A percentile compares a stretch with the other conserved stretches of the same genome.
Conservation (phyloP, 1,140 invertebrate genomes). For the Drosophila orena region DNA sequence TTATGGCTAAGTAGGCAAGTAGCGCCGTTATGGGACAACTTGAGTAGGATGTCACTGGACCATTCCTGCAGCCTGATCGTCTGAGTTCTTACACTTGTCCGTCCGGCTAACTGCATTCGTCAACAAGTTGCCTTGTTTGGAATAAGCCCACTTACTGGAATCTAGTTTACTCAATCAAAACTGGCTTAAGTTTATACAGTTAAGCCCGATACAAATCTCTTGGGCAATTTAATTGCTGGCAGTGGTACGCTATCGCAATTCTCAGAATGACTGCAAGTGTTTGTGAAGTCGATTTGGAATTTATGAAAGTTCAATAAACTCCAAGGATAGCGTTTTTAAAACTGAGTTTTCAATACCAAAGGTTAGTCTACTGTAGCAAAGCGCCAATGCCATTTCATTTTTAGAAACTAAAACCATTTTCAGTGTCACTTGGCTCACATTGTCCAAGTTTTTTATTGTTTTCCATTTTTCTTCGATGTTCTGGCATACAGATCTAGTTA, state of each 20-base stretch:
- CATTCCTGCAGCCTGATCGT: constrained; percentile 25
- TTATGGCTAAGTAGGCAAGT: constrained; percentile 37
- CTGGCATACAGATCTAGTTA: background rate
- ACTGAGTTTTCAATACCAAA: too few species aligned
- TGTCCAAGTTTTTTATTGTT: background rate
- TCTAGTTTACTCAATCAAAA: constrained; percentile 31
- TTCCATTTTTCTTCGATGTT: background rate
- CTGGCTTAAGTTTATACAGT: constrained; percentile 21
- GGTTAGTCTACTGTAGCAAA: too few species aligned
- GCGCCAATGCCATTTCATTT: too few species aligned
- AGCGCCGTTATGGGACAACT: constrained; percentile 22
- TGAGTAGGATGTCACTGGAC: constrained; percentile 35
- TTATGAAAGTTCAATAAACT: background rate
- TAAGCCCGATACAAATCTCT: constrained; percentile 7
- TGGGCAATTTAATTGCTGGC: constrained; percentile 26
- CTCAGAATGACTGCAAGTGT: background rate
- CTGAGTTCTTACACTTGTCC: background rate
- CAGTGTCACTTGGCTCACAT: too few species aligned
- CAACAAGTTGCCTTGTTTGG: constrained; percentile 36
- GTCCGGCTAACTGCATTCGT: constrained; percentile 2
- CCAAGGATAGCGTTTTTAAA: background rate
- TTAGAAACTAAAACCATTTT: background rate
- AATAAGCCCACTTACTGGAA: constrained; percentile 27
- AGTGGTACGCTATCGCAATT: constrained; percentile 5
- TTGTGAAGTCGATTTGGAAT: background rate